Evolutionary conservation across 2,888 invertebrate genomes (phyloP), one percentile per base, ranked within the genome.

Genomic region (Dolichomitus sp.): DNA sequence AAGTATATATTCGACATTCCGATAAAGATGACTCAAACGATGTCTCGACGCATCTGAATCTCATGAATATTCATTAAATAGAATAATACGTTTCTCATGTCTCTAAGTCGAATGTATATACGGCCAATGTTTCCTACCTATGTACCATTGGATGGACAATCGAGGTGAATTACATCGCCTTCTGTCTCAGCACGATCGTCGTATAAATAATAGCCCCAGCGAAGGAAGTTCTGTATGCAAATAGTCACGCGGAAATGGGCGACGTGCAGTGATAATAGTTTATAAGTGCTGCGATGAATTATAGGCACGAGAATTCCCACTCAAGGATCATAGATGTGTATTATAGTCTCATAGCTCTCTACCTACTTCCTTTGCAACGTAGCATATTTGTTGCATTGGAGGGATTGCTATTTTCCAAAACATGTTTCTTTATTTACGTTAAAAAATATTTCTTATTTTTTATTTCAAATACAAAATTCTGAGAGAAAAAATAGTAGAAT

Each of bases 21-120:
- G 57, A 74, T 54, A 74, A 70, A 70, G 78, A 73, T 74, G 52
- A 73, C 61, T 65, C 65, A 59, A 42, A 59, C 63, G 40, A 69
- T 70, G 37, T 74, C 30, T 40, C 17, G 48, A 27, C 33, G 23
- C 65, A 59, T 59, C 23, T 59, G 30, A 37, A 65, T 65, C 45
- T 79, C 70, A 84, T 84, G 81, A 84, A 84, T 84, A 84, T 84
- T 84, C 79, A 84, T 78, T 61, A 72, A 59, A 68, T 52, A 42
- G 76, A 68, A 76, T 83, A 77, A 83, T 80, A 77, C 72, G 73
- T 81, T 81, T 81, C 81, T 77, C 77, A 48, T 54, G 68, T 77
- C 77, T 77, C 68, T 11, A 33, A 75, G 48, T 66, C 69, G 14
- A 37, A 27, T 57, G 30, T 57, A 40, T 14, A 17, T 42, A 40